phyloP scores from a whole-genome alignment of 2,888 invertebrate species.

The Sinohyriopsis cumingii region DNA sequence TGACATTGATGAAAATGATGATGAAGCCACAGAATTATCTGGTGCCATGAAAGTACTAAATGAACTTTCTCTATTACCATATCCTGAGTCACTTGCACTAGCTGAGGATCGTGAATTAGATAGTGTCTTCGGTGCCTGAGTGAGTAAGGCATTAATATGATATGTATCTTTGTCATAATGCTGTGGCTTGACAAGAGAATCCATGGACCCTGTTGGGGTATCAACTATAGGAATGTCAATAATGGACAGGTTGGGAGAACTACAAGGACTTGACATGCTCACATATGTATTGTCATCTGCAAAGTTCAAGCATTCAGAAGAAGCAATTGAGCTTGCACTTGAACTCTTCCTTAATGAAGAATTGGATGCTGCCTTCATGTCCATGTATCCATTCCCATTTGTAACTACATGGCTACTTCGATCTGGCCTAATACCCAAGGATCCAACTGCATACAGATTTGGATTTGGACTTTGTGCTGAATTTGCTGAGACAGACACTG shows the following conservation, averaged over 20 bases:
- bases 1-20: too few relatives aligned
- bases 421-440: conserved; percentile 31
- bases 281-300: conserved; percentile 52
- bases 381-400: conserved; percentile 40
- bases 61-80: conserved; percentile 9
- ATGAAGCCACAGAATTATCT: background rate
- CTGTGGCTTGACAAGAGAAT: conserved; percentile 36
- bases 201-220: conserved; percentile 47
- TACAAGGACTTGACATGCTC: conserved; percentile 53
- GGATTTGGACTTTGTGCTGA: conserved; percentile 11
- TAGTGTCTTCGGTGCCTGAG: background rate
- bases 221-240: conserved; percentile 46
- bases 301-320: conserved; percentile 40
- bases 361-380: conserved; percentile 29
- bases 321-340: conserved; percentile 42
- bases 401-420: conserved; percentile 19
- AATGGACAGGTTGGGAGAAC: conserved; percentile 53
- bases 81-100: conserved; percentile 11
- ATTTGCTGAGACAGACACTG: conserved; percentile 4
- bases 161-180: conserved; percentile 37
- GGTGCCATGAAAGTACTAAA: conserved; percentile 26
- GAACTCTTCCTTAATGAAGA: conserved; percentile 26
- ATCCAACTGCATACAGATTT: conserved; percentile 40
- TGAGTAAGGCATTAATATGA: conserved; percentile 22
- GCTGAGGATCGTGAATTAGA: conserved; percentile 16